Conservation (phyloP, 2,888 invertebrate genomes). For the Rhogogaster chlorosoma region DNA sequence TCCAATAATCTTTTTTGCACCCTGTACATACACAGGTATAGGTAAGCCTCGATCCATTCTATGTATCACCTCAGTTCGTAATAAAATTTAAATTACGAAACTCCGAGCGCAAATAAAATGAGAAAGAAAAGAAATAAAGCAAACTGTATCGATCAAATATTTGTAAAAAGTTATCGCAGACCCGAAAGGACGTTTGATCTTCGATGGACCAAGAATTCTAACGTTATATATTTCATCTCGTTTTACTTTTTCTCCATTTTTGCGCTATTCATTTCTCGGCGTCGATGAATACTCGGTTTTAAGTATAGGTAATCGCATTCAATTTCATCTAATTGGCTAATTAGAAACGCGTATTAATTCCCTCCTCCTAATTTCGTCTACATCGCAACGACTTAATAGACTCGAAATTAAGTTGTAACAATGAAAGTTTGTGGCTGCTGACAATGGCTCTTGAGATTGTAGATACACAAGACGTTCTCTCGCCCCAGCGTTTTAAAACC, state of each 20-base stretch:
- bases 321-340: constrained; percentile 45
- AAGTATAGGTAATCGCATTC: constrained; percentile 40
- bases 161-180: background rate
- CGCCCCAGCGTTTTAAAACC: constrained; percentile 36
- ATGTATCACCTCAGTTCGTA: background rate
- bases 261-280: background rate
- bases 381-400: constrained; percentile 46
- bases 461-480: constrained; percentile 46
- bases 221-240: background rate
- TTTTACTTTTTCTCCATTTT: background rate
- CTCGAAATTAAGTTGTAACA: constrained; percentile 53
- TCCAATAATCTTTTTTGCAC: background rate
- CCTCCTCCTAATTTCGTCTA: constrained; percentile 33
- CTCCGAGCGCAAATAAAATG: too few species aligned
- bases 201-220: background rate
- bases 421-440: constrained; percentile 50
- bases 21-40: background rate
- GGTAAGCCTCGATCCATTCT: background rate
- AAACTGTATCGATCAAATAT: background rate
- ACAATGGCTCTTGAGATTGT: constrained; percentile 50
- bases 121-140: background rate
- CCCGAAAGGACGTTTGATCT: background rate
- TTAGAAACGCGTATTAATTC: constrained; percentile 43
- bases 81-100: background rate
- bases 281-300: background rate